Percentiles rank a stretch among this genome's conserved stretches.
These are phyloP conservation scores for Phyllopteryx taeniolatus DNA, from an alignment of 2,113 vertebrate genomes.

Conservation along the genomic window DNA sequence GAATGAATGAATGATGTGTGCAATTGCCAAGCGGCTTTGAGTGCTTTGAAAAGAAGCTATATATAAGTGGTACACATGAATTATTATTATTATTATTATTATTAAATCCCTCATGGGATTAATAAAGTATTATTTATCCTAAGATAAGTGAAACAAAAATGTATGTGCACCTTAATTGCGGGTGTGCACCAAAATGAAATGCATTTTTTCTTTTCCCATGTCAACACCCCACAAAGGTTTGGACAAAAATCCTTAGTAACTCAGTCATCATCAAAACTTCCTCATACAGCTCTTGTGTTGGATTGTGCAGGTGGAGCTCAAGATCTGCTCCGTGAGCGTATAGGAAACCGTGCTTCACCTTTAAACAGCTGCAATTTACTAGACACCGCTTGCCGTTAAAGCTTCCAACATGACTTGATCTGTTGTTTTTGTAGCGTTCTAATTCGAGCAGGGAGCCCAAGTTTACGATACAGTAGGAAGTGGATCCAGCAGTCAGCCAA, in stretches of 20 bases:
- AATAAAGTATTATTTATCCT: background rate
- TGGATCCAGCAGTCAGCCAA: conserved; percentile 55
- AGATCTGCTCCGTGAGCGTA: background rate
- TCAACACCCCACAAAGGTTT: background rate
- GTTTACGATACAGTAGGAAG: conserved; percentile 67
- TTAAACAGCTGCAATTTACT: background rate
- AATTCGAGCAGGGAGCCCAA: conserved; percentile 31
- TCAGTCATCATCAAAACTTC: background rate
- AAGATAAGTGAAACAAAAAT: background rate
- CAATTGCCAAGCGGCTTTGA: no score
- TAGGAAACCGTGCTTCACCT: background rate
- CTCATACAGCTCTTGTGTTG: background rate
- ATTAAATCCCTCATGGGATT: background rate
- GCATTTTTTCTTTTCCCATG: background rate
- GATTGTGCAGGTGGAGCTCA: background rate
- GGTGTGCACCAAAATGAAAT: background rate
- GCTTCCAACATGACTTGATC: conserved; percentile 31
- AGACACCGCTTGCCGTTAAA: conserved; percentile 25
- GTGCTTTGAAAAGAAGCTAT: no score
- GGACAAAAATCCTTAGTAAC: no score
- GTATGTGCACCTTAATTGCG: background rate
- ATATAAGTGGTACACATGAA: no score
- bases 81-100: background rate
- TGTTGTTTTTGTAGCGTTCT: conserved; percentile 45
- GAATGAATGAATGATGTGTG: no score